phyloP scores from a whole-genome alignment of 2,888 invertebrate genomes.

The Netelia fuscicornis region DNA sequence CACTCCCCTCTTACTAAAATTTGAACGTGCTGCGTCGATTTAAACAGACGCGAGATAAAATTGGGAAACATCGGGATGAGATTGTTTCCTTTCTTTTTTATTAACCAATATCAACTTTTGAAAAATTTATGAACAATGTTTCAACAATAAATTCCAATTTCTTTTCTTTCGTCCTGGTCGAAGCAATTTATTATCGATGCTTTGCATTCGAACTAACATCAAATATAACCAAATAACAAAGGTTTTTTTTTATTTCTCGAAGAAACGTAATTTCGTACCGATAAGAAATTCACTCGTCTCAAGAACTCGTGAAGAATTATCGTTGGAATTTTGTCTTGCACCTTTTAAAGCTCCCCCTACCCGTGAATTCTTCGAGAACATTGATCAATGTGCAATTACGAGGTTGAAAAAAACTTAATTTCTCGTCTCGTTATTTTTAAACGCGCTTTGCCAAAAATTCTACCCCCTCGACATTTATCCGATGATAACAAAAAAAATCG shows the following conservation, averaged over 20 bases:
- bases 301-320: conserved; percentile 29
- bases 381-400: conserved; percentile 59
- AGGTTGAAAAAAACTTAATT: conserved; percentile 18
- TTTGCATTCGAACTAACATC: no score
- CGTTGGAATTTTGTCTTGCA: neutral
- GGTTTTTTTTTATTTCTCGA: no score
- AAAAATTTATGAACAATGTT: no score
- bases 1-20: neutral
- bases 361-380: conserved; percentile 49
- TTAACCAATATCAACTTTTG: no score
- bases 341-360: neutral
- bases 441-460: conserved; percentile 16
- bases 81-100: no score
- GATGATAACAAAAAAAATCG: neutral
- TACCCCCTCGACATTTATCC: neutral
- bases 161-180: no score
- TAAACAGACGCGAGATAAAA: neutral
- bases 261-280: neutral
- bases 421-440: conserved; percentile 21
- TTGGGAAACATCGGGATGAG: no score
- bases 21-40: neutral
- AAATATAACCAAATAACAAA: no score
- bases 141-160: no score
- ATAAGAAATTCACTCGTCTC: neutral
- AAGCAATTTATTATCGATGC: no score